A percentile compares a stretch with the other conserved stretches of the same genome.
These are phyloP conservation scores for Mesaphorura yosii DNA, from an alignment of 1,140 invertebrate species.

Conservation along the genomic window DNA sequence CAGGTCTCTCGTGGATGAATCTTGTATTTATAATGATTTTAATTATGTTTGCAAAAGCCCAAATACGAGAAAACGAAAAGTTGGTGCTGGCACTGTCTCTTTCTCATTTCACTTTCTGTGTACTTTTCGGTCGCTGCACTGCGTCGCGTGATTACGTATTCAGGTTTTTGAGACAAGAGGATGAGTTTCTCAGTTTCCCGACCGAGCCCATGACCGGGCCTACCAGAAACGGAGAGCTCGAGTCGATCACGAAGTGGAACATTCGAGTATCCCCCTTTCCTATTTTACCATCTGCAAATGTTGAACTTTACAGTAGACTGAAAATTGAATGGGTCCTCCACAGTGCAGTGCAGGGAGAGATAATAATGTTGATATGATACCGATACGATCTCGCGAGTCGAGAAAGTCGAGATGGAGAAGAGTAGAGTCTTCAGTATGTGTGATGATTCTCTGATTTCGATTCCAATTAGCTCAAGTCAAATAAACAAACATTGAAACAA, in stretches of 20 bases:
- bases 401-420: no score
- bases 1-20: no score
- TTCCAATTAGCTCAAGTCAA: slow-evolving; percentile 19
- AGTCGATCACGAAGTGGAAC: no score
- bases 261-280: no score
- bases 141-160: no score
- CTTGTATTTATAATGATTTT: neutral
- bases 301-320: neutral
- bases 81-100: neutral
- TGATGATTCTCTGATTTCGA: slow-evolving; percentile 4
- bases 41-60: neutral
- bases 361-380: no score
- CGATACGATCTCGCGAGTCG: no score
- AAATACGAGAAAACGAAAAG: neutral
- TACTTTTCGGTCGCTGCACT: neutral
- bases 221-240: neutral
- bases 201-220: neutral
- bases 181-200: neutral
- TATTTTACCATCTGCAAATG: no score
- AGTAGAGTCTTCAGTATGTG: no score
- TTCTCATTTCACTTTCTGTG: neutral
- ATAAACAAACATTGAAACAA: slow-evolving; percentile 14
- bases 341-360: no score
- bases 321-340: no score
- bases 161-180: no score